Percentiles rank a stretch among this genome's conserved stretches.
Conservation (phyloP, 2,113 vertebrate species). For the Percopsis transmontana region DNA sequence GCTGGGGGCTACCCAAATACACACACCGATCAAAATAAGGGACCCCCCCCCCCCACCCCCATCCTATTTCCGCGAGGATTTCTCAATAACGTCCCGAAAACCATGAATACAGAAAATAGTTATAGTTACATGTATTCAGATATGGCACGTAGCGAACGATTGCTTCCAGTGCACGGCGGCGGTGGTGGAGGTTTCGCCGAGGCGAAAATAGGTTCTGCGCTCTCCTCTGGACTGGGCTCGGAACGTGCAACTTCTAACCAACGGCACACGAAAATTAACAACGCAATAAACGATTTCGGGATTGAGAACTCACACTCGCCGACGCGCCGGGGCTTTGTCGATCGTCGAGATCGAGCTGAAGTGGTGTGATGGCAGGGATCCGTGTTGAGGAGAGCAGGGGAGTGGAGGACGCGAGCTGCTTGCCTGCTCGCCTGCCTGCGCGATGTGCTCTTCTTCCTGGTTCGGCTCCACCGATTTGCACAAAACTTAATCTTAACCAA, state of each 20-base stretch:
- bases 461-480: constrained; percentile 67
- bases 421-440: constrained; percentile 20
- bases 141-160: constrained; percentile 53
- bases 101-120: not conserved
- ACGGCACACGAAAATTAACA: constrained; percentile 16
- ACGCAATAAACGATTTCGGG: constrained; percentile 23
- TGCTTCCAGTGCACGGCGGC: constrained; percentile 63
- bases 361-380: constrained; percentile 70
- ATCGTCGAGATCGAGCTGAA: constrained; percentile 58
- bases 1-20: constrained; percentile 42
- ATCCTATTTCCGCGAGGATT: constrained; percentile 38
- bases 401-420: constrained; percentile 62
- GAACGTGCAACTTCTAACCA: constrained; percentile 65
- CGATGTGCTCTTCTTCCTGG: constrained; percentile 74
- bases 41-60: constrained; percentile 39
- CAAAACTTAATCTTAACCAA: constrained; percentile 71
- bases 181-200: constrained; percentile 13
- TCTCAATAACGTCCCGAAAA: constrained; percentile 23
- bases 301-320: constrained; percentile 62
- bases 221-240: constrained; percentile 41
- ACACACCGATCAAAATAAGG: constrained; percentile 56
- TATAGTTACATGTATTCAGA: constrained; percentile 27
- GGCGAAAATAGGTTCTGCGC: constrained; percentile 54
- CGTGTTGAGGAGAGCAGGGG: constrained; percentile 65
- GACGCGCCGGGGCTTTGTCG: constrained; percentile 48